Evolutionary conservation across 2,113 vertebrate species (phyloP).

Genomic region (Nothocercus julius): DNA sequence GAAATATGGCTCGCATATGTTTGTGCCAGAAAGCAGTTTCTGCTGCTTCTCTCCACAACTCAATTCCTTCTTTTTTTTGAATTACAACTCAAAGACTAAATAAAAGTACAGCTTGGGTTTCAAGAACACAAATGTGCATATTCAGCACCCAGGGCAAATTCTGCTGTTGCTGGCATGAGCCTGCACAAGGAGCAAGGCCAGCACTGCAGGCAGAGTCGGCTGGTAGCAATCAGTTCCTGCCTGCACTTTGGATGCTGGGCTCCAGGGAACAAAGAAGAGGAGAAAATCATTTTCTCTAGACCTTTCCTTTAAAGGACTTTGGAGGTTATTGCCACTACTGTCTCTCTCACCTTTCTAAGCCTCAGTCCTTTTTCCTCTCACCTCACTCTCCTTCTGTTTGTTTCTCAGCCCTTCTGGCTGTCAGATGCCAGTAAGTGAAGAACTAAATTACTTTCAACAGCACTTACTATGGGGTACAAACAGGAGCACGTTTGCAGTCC

Average conservation of each 20-base stretch:
- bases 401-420: background rate
- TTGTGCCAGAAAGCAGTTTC: slow-evolving; percentile 16
- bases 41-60: background rate
- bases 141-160: slow-evolving; percentile 25
- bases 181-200: background rate
- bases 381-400: background rate
- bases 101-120: slow-evolving; percentile 32
- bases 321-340: background rate
- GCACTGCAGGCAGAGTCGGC: background rate
- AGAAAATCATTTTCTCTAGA: background rate
- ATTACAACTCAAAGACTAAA: slow-evolving; percentile 47
- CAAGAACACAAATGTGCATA: slow-evolving; percentile 4
- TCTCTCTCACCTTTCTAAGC: background rate
- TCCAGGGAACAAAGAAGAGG: background rate
- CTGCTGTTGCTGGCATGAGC: background rate
- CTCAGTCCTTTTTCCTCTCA: background rate
- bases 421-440: background rate
- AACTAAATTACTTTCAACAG: background rate
- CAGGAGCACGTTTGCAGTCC: background rate
- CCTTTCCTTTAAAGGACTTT: background rate
- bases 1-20: slow-evolving; percentile 34
- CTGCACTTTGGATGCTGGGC: background rate
- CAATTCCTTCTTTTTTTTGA: background rate
- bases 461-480: background rate
- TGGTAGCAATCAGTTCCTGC: background rate